phyloP scores from a whole-genome alignment of 2,113 vertebrate species.

The Rhinichthys klamathensis region DNA sequence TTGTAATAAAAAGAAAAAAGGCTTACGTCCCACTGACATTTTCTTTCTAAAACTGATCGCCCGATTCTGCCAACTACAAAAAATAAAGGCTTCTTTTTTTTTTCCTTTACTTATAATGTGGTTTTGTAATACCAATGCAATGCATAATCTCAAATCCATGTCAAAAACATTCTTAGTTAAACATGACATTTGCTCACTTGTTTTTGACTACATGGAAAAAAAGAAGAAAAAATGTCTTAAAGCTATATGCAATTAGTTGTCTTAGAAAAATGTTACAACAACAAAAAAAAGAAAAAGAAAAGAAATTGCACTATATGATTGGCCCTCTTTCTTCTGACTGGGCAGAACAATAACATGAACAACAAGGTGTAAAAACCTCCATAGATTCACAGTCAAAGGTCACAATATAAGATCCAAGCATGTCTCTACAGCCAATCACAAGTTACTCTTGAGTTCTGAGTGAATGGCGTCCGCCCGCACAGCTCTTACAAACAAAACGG shows the following conservation, averaged over 20 bases:
- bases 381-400: slow-evolving; percentile 78
- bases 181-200: slow-evolving; percentile 20
- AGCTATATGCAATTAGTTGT: slow-evolving; percentile 54
- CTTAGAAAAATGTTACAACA: slow-evolving; percentile 60
- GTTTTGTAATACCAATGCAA: background rate
- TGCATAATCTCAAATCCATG: background rate
- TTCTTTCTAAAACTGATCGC: background rate
- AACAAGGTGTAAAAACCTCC: slow-evolving; percentile 67
- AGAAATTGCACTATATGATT: background rate
- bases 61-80: background rate
- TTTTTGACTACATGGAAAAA: background rate
- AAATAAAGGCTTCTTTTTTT: background rate
- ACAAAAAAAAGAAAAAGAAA: background rate
- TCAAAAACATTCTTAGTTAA: slow-evolving; percentile 36
- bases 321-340: slow-evolving; percentile 31
- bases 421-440: slow-evolving; percentile 33
- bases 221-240: slow-evolving; percentile 16
- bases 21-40: background rate
- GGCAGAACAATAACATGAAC: slow-evolving; percentile 60
- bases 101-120: background rate
- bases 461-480: background rate
- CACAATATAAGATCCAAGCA: slow-evolving; percentile 66
- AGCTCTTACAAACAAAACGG: slow-evolving; percentile 51
- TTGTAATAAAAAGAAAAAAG: slow-evolving; percentile 32
- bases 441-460: slow-evolving; percentile 15